These are phyloP conservation scores for Andricus grossulariae DNA, from an alignment of 1,140 invertebrate species.

Conservation along the genomic window DNA sequence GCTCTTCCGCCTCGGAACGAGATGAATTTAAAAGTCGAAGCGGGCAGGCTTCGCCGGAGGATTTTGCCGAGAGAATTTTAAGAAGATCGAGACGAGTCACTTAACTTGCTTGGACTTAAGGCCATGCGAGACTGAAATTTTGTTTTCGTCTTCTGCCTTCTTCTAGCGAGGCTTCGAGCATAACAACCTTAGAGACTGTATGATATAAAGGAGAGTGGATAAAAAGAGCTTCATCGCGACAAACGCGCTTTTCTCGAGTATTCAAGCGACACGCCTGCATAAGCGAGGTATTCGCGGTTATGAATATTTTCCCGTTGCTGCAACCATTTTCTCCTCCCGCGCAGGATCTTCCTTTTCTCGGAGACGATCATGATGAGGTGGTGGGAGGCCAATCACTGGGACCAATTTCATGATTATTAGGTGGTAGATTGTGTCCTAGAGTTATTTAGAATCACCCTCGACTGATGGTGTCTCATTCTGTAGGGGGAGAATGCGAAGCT, in stretches of 20 bases:
- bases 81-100: conserved; percentile 34
- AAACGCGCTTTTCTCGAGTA: conserved; percentile 39
- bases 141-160: neutral
- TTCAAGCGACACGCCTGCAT: conserved; percentile 24
- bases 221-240: conserved; percentile 34
- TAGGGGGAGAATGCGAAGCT: neutral
- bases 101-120: conserved; percentile 14
- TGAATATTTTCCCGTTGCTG: conserved; percentile 37
- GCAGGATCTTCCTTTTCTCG: neutral
- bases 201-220: conserved; percentile 1
- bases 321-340: conserved; percentile 10
- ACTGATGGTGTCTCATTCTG: neutral
- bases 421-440: neutral
- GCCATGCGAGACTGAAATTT: neutral
- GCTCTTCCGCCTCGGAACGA: neutral
- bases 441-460: neutral
- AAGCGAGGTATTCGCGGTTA: conserved; percentile 43
- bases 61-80: conserved; percentile 37
- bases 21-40: conserved; percentile 44
- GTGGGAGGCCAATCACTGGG: conserved; percentile 10
- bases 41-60: conserved; percentile 36
- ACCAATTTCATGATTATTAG: conserved; percentile 27
- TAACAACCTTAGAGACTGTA: neutral
- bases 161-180: neutral
- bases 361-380: neutral